These are phyloP conservation scores for Turritopsis dohrnii DNA, from an alignment of 30 jellyfish, hydroid and myxozoan genomes.

Conservation along the genomic window DNA sequence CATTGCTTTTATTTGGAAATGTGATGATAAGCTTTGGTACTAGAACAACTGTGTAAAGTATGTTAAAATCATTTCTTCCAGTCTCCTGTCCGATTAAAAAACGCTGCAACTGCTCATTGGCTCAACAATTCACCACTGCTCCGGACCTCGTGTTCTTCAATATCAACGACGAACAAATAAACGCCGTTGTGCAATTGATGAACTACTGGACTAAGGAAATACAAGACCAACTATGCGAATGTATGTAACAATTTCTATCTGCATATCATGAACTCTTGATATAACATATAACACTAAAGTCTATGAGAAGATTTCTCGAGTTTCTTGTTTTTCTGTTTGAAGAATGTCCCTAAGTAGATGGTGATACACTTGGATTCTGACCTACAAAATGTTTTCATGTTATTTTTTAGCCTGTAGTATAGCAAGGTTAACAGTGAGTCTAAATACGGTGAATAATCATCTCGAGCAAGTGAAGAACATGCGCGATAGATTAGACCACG, in stretches of 20 bases:
- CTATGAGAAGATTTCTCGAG: too few relatives aligned
- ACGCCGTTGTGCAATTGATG: not conserved
- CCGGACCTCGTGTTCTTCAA: not conserved
- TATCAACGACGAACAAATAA: not conserved
- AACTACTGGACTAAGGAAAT: conserved; percentile 1
- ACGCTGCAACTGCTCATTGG: conserved; percentile 5
- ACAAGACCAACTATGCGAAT: not conserved
- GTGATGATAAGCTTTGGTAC: not conserved
- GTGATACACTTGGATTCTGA: too few relatives aligned
- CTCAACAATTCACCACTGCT: not conserved
- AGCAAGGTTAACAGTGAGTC: not conserved
- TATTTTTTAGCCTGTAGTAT: conserved; percentile 4
- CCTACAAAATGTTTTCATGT: too few relatives aligned
- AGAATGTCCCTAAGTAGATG: too few relatives aligned
- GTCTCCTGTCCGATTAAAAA: not conserved
- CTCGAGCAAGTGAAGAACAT: not conserved
- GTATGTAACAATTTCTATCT: not conserved
- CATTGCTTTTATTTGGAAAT: not conserved
- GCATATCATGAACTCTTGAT: too few relatives aligned
- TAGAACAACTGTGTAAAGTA: not conserved
- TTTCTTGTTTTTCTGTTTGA: too few relatives aligned
- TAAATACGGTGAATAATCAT: conserved; percentile 5
- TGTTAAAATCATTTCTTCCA: too few relatives aligned
- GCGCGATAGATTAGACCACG: not conserved
- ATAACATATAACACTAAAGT: too few relatives aligned